Base-by-base conservation (phyloP, 2,797 vertebrate genomes). In the Muscicapa comitata region DNA sequence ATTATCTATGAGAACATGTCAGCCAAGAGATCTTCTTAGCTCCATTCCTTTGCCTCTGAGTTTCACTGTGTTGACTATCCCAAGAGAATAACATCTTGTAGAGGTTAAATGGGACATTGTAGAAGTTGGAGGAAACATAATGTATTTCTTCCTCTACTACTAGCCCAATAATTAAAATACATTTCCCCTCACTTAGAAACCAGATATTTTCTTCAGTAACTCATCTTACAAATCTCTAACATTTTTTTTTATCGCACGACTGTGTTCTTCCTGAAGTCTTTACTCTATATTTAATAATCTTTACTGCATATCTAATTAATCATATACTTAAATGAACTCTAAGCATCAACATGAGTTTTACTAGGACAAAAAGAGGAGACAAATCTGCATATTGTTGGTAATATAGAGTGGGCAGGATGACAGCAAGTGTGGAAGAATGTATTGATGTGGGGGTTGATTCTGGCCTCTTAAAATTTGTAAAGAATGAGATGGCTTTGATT, bases 401-500 rank as follows among this genome's bases (percentile, higher is more conserved):
- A 86, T 29, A 68, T 38, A 75, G 70, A 93, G 87, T 86, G 79
- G 58, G 79, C 23, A 86, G 91, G 33, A 79, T 84, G 85, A 95
- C 90, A 96, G 82, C 5, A 3, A 92, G 61, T 82, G 85, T 84
- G 85, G 94, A 94, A 83, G 72, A 93, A 72, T 59, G 11, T 68
- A 88, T 59, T 4, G 1, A n/a, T 50, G 76, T 86, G 62, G 82
- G 66, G 63, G 58, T 91, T 86, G 79, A 91, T 94, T 92, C 82
- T 72, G 76, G 33, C 25, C n/a, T 86, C 47, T 74, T 77, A 59
- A 68, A 86, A 91, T 82, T 53, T 83, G 67, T 57, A 73, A 63
- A 95, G 84, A 93, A 86, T 59, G 37, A 58, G 58, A 29, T 42
- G 28, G 45, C 10, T 93, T 90, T 91, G 63, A 81, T 47, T 91